Conservation (phyloP, 1,140 invertebrate genomes). For the Philopotamus ludificatus region DNA sequence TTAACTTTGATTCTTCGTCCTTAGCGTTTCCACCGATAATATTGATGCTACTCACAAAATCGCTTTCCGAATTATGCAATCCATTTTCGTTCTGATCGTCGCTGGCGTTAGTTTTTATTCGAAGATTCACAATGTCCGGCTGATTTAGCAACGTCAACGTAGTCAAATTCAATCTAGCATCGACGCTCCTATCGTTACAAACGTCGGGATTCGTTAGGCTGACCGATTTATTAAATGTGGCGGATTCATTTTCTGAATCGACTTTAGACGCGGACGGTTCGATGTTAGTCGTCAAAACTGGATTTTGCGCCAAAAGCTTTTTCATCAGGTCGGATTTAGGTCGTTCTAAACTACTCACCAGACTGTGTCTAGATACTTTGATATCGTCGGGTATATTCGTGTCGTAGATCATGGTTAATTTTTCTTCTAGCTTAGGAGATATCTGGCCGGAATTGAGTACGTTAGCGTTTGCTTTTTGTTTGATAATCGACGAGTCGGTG, state of each 20-base stretch:
- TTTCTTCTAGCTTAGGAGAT: constrained; percentile 46
- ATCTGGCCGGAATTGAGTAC: constrained; percentile 27
- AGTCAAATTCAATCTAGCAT: constrained; percentile 47
- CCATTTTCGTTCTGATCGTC: constrained; percentile 9
- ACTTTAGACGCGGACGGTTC: constrained; percentile 42
- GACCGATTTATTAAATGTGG: background rate
- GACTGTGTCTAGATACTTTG: constrained; percentile 59
- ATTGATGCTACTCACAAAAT: constrained; percentile 54
- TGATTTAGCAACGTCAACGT: constrained; percentile 53
- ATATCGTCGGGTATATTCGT: constrained; percentile 62
- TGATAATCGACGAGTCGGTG: constrained; percentile 21
- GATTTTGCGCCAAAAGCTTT: constrained; percentile 55
- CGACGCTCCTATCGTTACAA: constrained; percentile 43
- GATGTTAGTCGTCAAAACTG: constrained; percentile 52
- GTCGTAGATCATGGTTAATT: constrained; percentile 53
- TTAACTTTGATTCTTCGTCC: constrained; percentile 42
- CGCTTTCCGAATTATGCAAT: constrained; percentile 46
- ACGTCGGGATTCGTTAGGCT: constrained; percentile 37
- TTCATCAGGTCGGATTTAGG: constrained; percentile 59
- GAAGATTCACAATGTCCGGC: constrained; percentile 55
- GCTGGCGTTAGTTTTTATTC: constrained; percentile 46
- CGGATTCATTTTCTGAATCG: background rate
- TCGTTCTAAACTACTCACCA: constrained; percentile 57
- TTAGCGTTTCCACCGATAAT: constrained; percentile 52
- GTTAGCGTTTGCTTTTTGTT: constrained; percentile 32